Conservation (phyloP, 2,888 invertebrate species). For the Zootermopsis nevadensis region DNA sequence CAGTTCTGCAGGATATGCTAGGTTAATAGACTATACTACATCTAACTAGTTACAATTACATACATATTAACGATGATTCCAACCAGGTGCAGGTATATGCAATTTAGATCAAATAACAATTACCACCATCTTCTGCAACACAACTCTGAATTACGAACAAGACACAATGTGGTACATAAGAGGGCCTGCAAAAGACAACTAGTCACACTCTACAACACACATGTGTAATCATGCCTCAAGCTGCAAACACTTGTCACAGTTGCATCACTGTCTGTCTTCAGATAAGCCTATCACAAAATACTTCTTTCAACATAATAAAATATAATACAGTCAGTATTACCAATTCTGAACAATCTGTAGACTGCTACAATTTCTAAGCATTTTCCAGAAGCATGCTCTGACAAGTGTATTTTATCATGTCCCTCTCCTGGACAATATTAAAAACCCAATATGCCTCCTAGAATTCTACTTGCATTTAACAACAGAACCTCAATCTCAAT, state of each 20-base stretch:
- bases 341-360: too few species aligned
- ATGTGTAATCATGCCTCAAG: not conserved
- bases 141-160: not conserved
- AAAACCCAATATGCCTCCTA: not conserved
- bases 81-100: conserved; percentile 1
- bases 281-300: not conserved
- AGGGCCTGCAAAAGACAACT: conserved; percentile 10
- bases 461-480: not conserved
- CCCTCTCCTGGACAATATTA: not conserved
- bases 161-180: not conserved
- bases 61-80: not conserved
- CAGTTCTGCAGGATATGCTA: not conserved
- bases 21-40: conserved; percentile 1
- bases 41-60: conserved; percentile 6
- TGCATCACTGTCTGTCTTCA: not conserved
- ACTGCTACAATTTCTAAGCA: not conserved
- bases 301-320: too few species aligned
- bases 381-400: not conserved
- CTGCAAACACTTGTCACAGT: conserved; percentile 19
- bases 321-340: too few species aligned
- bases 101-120: not conserved
- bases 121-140: conserved; percentile 10
- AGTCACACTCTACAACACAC: conserved; percentile 15
- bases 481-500: too few species aligned
- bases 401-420: conserved; percentile 10